phyloP scores from a whole-genome alignment of 2,888 invertebrate species.

The Ommatoiulus sabulosus region DNA sequence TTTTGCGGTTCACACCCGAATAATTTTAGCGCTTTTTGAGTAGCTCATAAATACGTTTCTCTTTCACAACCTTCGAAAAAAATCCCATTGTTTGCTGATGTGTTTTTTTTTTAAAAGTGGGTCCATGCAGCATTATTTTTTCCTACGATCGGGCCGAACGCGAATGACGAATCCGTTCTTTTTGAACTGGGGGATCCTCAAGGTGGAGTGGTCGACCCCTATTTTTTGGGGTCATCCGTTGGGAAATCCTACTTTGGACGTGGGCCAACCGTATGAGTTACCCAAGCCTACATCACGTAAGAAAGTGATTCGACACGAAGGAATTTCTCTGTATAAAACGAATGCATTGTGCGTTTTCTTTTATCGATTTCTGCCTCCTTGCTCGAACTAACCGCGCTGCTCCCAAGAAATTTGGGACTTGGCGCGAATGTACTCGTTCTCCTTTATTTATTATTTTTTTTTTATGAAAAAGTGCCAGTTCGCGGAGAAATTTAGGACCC shows the following conservation, averaged over 20 bases:
- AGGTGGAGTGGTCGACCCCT: constrained; percentile 34
- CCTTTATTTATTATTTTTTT: too few species aligned
- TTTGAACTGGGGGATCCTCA: neutral
- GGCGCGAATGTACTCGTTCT: too few species aligned
- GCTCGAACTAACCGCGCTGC: neutral
- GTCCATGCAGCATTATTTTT: neutral
- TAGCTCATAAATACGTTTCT: neutral
- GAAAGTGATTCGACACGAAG: neutral
- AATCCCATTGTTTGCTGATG: constrained; percentile 14
- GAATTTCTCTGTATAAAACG: neutral
- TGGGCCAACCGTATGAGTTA: neutral
- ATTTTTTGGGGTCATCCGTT: constrained; percentile 34
- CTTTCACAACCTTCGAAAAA: neutral
- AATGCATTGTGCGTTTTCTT: neutral
- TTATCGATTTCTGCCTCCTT: constrained; percentile 34
- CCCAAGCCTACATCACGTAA: neutral
- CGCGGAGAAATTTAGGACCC: too few species aligned
- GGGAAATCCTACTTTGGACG: constrained; percentile 34
- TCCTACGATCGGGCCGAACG: neutral
- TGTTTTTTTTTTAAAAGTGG: neutral
- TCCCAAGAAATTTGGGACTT: neutral
- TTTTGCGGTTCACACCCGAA: constrained; percentile 14
- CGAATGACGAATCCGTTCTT: constrained; percentile 14
- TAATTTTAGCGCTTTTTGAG: neutral
- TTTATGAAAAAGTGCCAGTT: neutral